Conservation (phyloP, 2,797 vertebrate species). For the Florisuga fusca region DNA sequence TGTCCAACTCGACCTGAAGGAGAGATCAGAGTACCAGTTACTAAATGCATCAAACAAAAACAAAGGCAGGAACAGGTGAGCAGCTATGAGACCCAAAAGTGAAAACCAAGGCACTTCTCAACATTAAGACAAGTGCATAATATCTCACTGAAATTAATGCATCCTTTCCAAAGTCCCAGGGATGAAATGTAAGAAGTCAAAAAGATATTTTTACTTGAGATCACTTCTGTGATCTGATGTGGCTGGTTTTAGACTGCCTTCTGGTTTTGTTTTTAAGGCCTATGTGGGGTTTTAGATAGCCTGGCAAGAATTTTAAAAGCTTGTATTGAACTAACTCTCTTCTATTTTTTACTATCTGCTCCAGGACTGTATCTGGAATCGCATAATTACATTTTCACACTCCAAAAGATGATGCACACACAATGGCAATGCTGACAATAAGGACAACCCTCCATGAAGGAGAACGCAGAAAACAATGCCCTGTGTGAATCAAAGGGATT, state of each 20-base stretch:
- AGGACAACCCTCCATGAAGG: background rate
- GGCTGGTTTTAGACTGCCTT: background rate
- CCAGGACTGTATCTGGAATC: background rate
- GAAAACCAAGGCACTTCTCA: background rate
- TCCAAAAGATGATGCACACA: background rate
- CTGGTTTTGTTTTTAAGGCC: background rate
- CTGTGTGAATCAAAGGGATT: background rate
- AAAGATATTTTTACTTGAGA: background rate
- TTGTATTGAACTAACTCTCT: background rate
- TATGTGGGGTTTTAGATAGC: background rate
- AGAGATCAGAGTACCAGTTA: background rate
- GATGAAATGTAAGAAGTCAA: background rate
- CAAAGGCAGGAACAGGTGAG: background rate
- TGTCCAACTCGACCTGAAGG: slow-evolving; percentile 91
- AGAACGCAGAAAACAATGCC: background rate
- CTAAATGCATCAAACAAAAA: background rate
- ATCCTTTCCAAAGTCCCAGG: background rate
- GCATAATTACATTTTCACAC: background rate
- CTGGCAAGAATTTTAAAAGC: background rate
- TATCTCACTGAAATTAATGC: background rate
- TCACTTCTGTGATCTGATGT: background rate
- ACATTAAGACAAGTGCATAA: background rate
- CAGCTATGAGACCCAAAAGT: background rate
- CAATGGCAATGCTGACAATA: background rate
- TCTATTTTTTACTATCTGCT: background rate